These are phyloP conservation scores for Capreolus pygargus DNA, from an alignment of 2,113 vertebrate genomes.

Conservation along the genomic window DNA sequence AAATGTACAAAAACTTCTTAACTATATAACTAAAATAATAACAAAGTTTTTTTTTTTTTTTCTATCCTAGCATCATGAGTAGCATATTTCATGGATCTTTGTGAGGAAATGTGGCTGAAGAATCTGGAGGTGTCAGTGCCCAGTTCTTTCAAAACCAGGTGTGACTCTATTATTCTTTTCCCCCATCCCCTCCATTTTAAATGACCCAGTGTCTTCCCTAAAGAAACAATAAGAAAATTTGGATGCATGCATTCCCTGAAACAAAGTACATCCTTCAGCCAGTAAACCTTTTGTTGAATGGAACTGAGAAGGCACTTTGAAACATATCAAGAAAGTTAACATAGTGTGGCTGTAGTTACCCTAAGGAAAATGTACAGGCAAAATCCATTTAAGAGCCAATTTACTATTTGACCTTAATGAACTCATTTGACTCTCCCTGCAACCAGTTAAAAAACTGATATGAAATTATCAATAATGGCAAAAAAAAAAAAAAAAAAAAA, in stretches of 20 bases:
- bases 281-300: background rate
- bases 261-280: background rate
- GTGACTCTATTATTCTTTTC: background rate
- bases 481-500: background rate
- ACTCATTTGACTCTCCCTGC: background rate
- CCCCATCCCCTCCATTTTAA: background rate
- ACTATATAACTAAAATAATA: background rate
- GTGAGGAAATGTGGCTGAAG: background rate
- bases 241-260: background rate
- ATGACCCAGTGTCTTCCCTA: background rate
- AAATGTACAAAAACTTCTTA: background rate
- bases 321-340: background rate
- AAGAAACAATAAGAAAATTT: slow-evolving; percentile 10
- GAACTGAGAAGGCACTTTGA: background rate
- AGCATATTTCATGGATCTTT: background rate
- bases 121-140: background rate
- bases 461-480: background rate
- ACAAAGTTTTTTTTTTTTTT: background rate
- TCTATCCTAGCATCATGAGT: background rate
- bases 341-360: background rate
- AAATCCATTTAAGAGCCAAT: background rate
- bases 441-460: background rate
- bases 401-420: background rate
- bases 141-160: background rate
- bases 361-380: background rate